phyloP scores from a whole-genome alignment of 2,797 vertebrate species.

The Sternarchorhynchus goeldii region DNA sequence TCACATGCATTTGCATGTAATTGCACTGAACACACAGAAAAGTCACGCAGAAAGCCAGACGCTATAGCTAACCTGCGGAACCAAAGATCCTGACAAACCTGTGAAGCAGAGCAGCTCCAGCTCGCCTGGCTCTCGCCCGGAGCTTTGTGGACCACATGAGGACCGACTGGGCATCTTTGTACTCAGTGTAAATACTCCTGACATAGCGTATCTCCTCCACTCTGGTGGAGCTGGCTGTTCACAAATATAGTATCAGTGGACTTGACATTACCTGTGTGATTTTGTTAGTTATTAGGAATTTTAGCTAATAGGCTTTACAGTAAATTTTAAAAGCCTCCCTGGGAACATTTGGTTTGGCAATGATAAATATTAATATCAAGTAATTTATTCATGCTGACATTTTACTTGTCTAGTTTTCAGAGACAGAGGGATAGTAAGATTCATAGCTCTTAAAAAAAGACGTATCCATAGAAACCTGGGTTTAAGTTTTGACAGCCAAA shows the following conservation, averaged over 20 bases:
- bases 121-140: too few relatives aligned
- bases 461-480: conserved; percentile 57
- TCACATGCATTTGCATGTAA: conserved; percentile 3
- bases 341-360: conserved; percentile 31
- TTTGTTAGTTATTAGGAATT: neutral
- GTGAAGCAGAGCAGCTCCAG: too few relatives aligned
- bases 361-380: conserved; percentile 40
- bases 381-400: conserved; percentile 41
- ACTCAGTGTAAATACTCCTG: too few relatives aligned
- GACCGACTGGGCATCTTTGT: too few relatives aligned
- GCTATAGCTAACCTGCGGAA: conserved; percentile 34
- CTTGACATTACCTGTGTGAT: conserved; percentile 23
- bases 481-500: conserved; percentile 38
- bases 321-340: conserved; percentile 14
- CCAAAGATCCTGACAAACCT: conserved; percentile 26
- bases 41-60: conserved; percentile 13
- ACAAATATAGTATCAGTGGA: conserved; percentile 5
- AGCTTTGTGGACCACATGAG: too few relatives aligned
- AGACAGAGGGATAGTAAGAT: conserved; percentile 33
- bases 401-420: conserved; percentile 19
- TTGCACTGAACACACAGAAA: conserved; percentile 37
- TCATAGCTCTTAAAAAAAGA: conserved; percentile 44
- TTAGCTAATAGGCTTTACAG: conserved; percentile 19
- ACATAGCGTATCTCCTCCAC: too few relatives aligned
- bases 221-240: too few relatives aligned